phyloP scores from a whole-genome alignment of 2,888 invertebrate species.

The Saturnia pavonia region DNA sequence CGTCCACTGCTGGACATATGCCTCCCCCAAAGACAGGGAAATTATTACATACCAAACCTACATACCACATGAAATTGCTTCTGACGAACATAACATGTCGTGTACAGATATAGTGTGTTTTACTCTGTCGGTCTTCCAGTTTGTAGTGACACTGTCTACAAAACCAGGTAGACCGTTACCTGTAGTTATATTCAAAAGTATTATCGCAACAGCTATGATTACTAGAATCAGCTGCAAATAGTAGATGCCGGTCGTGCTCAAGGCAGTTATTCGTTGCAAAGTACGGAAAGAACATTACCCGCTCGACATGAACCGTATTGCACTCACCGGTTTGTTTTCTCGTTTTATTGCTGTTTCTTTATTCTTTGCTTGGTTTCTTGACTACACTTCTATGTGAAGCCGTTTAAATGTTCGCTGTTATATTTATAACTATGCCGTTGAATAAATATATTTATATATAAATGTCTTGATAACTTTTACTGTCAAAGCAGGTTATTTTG shows the following conservation, averaged over 20 bases:
- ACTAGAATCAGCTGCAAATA: slow-evolving; percentile 41
- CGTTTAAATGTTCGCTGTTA: slow-evolving; percentile 6
- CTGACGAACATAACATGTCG: background rate
- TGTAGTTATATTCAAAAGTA: slow-evolving; percentile 17
- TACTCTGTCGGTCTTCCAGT: background rate
- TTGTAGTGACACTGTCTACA: background rate
- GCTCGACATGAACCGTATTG: slow-evolving; percentile 49
- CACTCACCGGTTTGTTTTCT: slow-evolving; percentile 44
- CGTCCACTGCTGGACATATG: too few relatives aligned
- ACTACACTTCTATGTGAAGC: slow-evolving; percentile 22
- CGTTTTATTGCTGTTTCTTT: slow-evolving; percentile 47
- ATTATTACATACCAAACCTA: background rate
- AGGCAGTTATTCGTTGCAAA: slow-evolving; percentile 52
- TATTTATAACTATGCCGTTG: background rate
- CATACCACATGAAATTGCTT: background rate
- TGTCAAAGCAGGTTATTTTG: too few relatives aligned
- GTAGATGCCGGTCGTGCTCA: slow-evolving; percentile 37
- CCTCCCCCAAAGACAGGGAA: too few relatives aligned
- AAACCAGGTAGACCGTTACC: background rate
- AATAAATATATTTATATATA: background rate
- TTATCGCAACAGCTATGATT: slow-evolving; percentile 27
- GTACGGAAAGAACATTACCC: slow-evolving; percentile 50
- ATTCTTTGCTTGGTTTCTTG: slow-evolving; percentile 28
- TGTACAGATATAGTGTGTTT: background rate
- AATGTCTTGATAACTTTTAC: background rate